Evolutionary conservation across 2,797 vertebrate species (phyloP).

Genomic region (Chloroceryle inda): DNA sequence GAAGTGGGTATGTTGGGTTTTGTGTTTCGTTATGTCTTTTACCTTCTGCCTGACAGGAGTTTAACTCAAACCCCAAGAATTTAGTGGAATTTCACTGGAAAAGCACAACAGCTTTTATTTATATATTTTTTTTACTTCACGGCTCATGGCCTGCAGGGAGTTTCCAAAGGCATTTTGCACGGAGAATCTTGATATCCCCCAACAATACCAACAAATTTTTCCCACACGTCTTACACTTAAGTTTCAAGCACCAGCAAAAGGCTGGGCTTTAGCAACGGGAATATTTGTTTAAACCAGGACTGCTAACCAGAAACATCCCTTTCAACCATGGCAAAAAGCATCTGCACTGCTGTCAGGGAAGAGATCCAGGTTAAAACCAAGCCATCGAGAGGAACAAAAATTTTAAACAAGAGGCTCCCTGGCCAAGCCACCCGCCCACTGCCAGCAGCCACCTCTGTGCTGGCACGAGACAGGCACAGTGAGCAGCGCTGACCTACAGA

Average conservation of each 20-base stretch:
- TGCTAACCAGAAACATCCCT: neutral
- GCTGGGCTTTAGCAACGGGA: neutral
- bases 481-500: fast-evolving
- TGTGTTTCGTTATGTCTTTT: fast-evolving
- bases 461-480: neutral
- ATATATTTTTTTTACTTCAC: neutral
- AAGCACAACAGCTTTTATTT: neutral
- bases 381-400: neutral
- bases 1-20: neutral
- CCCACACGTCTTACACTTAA: neutral
- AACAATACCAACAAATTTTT: neutral
- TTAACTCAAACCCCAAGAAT: neutral
- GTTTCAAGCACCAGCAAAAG: neutral
- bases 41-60: neutral
- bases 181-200: neutral
- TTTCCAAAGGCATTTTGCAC: neutral
- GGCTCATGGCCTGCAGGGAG: fast-evolving
- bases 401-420: fast-evolving
- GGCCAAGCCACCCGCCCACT: fast-evolving
- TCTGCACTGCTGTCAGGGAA: fast-evolving
- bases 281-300: neutral
- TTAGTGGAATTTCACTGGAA: neutral
- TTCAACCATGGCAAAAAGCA: neutral
- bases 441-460: fast-evolving
- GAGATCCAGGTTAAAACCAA: neutral